A percentile compares a stretch with the other conserved stretches of the same genome.
These are phyloP conservation scores for Saxicola maurus DNA, from an alignment of 2,797 vertebrate species.

Conservation along the genomic window DNA sequence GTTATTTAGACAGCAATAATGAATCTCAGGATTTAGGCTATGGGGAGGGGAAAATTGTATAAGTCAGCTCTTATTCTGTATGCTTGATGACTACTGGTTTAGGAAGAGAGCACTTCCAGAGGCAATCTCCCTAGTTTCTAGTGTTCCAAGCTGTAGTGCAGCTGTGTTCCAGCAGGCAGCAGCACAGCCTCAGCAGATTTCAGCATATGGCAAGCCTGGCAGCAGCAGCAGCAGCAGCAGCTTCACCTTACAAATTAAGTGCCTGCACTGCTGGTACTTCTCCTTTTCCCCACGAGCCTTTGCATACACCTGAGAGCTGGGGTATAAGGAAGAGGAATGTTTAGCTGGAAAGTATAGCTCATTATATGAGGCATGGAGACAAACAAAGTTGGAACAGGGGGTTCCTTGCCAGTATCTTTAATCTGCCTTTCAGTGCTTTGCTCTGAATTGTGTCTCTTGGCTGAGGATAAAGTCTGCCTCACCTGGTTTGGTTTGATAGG, in stretches of 20 bases:
- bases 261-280: rapidly evolving
- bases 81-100: not conserved
- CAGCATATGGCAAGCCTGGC: rapidly evolving
- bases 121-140: not conserved
- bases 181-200: slow-evolving; percentile 7
- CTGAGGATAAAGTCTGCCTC: not conserved
- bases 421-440: not conserved
- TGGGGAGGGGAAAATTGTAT: rapidly evolving
- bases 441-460: not conserved
- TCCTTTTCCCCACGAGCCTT: not conserved
- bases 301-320: not conserved
- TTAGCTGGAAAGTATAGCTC: not conserved
- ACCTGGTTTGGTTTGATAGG: not conserved
- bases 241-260: not conserved
- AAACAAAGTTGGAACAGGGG: rapidly evolving
- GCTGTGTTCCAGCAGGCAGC: slow-evolving; percentile 30
- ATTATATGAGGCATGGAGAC: not conserved
- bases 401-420: not conserved
- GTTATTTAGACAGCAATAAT: not conserved
- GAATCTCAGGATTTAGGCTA: not conserved
- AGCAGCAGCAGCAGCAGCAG: not conserved
- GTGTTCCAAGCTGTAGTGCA: not conserved
- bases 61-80: not conserved
- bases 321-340: not conserved
- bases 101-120: not conserved